phyloP scores from a whole-genome alignment of 2,113 vertebrate species.

The Alaudala cheleensis region DNA sequence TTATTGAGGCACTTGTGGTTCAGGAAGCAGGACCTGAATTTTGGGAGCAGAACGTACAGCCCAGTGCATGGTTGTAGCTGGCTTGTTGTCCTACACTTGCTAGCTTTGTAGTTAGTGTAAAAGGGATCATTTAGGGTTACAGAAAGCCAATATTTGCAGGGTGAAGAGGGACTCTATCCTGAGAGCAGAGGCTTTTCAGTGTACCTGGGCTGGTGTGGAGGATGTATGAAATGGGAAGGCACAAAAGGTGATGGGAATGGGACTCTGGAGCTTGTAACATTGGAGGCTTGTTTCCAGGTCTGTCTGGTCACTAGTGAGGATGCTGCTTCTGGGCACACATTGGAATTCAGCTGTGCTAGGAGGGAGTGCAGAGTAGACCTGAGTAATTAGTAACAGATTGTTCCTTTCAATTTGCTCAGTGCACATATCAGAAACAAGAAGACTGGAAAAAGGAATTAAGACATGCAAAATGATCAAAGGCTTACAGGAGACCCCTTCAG shows the following conservation, averaged over 20 bases:
- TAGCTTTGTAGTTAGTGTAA: background rate
- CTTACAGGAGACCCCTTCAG: background rate
- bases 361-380: background rate
- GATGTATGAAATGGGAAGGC: background rate
- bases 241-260: rapidly evolving
- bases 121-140: background rate
- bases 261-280: background rate
- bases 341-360: background rate
- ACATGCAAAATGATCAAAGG: conserved; percentile 18
- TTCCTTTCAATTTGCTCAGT: background rate
- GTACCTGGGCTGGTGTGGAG: background rate
- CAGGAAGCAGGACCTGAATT: background rate
- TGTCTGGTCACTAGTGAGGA: background rate
- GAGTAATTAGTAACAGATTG: background rate
- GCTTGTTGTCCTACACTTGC: background rate
- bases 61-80: background rate
- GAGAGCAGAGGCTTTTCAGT: background rate
- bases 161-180: background rate
- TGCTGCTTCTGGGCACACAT: background rate
- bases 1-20: background rate
- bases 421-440: background rate
- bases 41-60: background rate
- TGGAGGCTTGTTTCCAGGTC: background rate
- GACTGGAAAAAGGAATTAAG: conserved; percentile 1
- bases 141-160: background rate